Conservation (phyloP, 1,140 invertebrate genomes). For the Panonychus citri region DNA sequence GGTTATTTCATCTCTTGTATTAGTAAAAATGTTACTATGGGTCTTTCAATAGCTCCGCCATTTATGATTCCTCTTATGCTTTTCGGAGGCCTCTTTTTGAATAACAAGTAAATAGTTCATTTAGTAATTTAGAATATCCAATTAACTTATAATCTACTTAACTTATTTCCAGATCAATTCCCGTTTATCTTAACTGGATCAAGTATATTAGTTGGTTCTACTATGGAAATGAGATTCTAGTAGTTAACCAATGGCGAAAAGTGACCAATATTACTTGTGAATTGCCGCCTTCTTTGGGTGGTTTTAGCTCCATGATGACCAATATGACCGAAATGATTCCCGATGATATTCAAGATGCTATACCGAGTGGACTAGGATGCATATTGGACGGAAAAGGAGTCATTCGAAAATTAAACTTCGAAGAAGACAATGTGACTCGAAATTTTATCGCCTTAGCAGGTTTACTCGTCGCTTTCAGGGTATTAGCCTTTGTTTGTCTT, state of each 20-base stretch:
- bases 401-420: background rate
- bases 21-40: conserved; percentile 52
- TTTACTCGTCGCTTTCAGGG: background rate
- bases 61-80: conserved; percentile 75
- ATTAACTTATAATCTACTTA: background rate
- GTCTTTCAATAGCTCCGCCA: conserved; percentile 64
- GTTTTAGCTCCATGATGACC: background rate
- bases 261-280: conserved; percentile 46
- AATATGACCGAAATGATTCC: background rate
- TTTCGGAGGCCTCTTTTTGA: conserved; percentile 87
- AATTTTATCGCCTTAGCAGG: background rate
- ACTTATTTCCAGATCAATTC: conserved; percentile 39
- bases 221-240: conserved; percentile 71
- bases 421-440: background rate
- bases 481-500: background rate
- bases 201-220: conserved; percentile 85
- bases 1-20: conserved; percentile 67
- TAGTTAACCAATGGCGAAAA: conserved; percentile 81
- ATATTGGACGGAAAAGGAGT: background rate
- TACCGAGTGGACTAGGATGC: background rate
- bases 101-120: conserved; percentile 40
- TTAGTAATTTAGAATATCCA: background rate
- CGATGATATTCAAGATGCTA: background rate
- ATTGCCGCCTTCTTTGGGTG: background rate
- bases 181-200: conserved; percentile 65